phyloP scores from a whole-genome alignment of 2,113 vertebrate species.

The Prunella himalayana region DNA sequence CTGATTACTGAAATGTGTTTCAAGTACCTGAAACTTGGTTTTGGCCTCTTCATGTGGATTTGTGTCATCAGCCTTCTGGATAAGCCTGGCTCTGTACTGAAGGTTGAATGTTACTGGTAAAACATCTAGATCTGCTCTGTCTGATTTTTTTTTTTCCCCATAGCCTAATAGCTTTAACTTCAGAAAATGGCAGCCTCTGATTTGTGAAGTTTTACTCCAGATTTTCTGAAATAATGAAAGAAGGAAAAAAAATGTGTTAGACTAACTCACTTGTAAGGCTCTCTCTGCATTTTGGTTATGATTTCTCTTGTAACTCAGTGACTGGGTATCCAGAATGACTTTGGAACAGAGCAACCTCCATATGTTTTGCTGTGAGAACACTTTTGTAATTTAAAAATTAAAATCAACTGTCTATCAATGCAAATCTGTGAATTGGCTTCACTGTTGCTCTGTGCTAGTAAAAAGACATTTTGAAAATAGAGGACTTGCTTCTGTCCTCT shows the following conservation, averaged over 20 bases:
- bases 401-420: not conserved
- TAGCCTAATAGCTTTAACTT: not conserved
- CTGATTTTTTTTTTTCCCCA: not conserved
- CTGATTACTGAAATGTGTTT: not conserved
- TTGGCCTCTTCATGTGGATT: not conserved
- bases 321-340: not conserved
- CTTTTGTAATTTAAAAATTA: not conserved
- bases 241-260: not conserved
- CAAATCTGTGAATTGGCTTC: not conserved
- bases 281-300: not conserved
- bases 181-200: not conserved
- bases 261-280: not conserved
- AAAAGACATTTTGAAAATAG: not conserved
- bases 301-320: not conserved
- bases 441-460: not conserved
- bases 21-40: not conserved
- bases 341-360: not conserved
- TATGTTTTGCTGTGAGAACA: not conserved
- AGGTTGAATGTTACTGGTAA: not conserved
- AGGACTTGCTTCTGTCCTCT: not conserved
- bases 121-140: not conserved
- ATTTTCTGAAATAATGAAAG: not conserved
- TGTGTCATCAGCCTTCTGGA: not conserved
- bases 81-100: not conserved
- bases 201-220: not conserved